These are phyloP conservation scores for Ornithorhynchus anatinus DNA, from an alignment of 2,113 vertebrate species.

Conservation along the genomic window DNA sequence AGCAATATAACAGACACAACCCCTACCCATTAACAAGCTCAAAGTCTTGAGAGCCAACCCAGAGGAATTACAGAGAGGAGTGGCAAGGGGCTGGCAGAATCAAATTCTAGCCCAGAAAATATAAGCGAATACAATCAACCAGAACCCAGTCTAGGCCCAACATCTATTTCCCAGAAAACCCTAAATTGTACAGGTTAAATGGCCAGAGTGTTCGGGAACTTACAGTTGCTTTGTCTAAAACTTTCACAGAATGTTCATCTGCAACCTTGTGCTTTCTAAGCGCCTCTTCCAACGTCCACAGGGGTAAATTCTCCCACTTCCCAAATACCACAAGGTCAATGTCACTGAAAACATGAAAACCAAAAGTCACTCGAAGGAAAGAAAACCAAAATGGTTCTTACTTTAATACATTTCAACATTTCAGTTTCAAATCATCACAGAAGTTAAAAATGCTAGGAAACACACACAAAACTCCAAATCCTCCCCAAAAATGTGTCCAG, in stretches of 20 bases:
- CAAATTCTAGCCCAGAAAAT: no score
- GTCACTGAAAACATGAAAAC: conserved; percentile 73
- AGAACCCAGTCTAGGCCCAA: no score
- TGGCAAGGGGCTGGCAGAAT: no score
- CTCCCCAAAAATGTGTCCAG: not conserved
- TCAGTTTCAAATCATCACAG: not conserved
- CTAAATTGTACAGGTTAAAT: no score
- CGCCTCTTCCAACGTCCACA: conserved; percentile 96
- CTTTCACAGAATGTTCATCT: conserved; percentile 94
- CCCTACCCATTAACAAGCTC: no score
- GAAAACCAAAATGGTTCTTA: not conserved
- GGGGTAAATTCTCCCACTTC: conserved; percentile 94
- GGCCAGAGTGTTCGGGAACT: conserved; percentile 34
- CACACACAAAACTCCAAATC: not conserved
- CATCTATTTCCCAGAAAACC: no score
- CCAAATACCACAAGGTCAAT: conserved; percentile 98
- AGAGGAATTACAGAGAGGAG: no score
- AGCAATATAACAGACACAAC: no score
- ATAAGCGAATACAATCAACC: no score
- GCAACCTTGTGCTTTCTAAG: conserved; percentile 92
- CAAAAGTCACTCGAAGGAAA: not conserved
- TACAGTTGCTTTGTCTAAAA: conserved; percentile 97
- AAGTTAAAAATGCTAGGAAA: not conserved
- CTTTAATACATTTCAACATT: not conserved
- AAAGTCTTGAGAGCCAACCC: no score